Base-by-base conservation (phyloP, 1,140 invertebrate species). In the Drosophila trapezifrons region DNA sequence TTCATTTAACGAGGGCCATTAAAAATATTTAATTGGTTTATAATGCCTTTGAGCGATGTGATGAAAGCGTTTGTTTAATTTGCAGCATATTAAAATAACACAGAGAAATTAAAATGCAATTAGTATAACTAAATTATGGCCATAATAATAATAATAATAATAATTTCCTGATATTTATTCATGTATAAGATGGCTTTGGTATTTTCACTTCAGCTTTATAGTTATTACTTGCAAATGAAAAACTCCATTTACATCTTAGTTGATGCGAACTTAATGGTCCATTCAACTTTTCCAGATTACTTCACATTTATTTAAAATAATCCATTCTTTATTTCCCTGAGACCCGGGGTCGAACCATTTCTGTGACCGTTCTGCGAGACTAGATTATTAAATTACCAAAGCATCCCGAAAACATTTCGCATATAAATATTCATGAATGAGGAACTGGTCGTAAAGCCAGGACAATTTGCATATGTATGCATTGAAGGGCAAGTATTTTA, bases 341-440 rank as follows among this genome's bases (percentile, higher is more conserved):
- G 15, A 8, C 9, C 12, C 15, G 4, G 18, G 18, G 27, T 25
- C 47, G 12, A 10, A n/a, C 0, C 37, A 18, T 32, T 42, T 42
- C 22, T 10, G 12, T 32, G 18, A 38, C 18, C 18, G 7, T 18
- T 20, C 13, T n/a, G 37, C 32, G 12, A 13, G 35, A 6, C 29
- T 12, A 43, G 43, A 66, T 54, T 67, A 63, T 80, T 56, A 47
- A 59, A 73, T 63, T 55, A 72, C 43, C 37, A 35, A 49, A 56
- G 45, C 52, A 54, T 56, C 35, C 54, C 46, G 43, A 42, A 42
- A 59, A 42, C 55, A 80, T 65, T 46, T 64, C 35, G 46, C 27
- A 72, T 74, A 71, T 81, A 69, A 74, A 81, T 85, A 81, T 86
- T 78, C 73, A 86, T 85, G 74, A 84, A 60, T 67, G 67, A 59